Conservation (phyloP, 2,888 invertebrate genomes). For the Latrodectus elegans region DNA sequence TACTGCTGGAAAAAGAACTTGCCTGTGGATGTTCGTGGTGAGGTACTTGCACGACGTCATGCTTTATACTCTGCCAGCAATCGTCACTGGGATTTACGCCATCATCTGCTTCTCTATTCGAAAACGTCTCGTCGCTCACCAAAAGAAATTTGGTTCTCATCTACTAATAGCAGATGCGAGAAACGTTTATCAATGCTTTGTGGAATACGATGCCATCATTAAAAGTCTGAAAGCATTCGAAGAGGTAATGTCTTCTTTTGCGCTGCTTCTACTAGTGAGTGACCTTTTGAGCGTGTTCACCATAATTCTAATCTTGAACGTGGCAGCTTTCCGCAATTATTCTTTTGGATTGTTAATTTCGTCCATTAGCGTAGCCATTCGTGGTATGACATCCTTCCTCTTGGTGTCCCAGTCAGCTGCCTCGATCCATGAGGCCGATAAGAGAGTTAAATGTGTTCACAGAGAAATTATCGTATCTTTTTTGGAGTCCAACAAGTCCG, state of each 20-base stretch:
- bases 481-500: neutral
- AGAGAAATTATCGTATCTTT: neutral
- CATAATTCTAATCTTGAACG: neutral
- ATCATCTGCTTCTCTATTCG: neutral
- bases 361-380: neutral
- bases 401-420: neutral
- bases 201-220: neutral
- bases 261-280: neutral
- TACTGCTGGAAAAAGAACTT: neutral
- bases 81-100: neutral
- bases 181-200: neutral
- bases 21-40: neutral
- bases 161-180: neutral
- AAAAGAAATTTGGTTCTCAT: neutral
- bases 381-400: neutral
- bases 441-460: neutral
- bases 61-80: neutral
- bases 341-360: neutral
- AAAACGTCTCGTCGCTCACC: neutral
- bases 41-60: neutral
- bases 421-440: neutral
- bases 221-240: neutral
- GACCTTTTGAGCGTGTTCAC: neutral
- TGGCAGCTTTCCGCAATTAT: neutral
- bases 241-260: neutral